Evolutionary conservation across 2,888 invertebrate species (phyloP).

Genomic region (Galerucella pusilla): DNA sequence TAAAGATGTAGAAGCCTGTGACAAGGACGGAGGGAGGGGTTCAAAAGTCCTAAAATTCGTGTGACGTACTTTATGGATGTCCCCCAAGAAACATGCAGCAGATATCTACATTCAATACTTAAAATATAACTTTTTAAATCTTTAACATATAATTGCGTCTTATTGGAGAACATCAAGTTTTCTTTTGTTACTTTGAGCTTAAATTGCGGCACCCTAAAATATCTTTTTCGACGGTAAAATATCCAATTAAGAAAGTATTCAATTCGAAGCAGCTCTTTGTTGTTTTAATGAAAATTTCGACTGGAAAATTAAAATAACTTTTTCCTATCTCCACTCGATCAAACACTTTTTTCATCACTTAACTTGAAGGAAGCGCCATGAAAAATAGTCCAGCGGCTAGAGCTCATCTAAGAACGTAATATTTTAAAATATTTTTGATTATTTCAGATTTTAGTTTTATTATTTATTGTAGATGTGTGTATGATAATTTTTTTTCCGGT

Average conservation of each 20-base stretch:
- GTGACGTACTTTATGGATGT: no score
- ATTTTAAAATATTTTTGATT: no score
- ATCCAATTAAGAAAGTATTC: constrained; percentile 23
- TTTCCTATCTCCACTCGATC: constrained; percentile 14
- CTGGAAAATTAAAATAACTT: constrained; percentile 35
- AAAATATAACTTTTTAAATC: not conserved
- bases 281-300: constrained; percentile 28
- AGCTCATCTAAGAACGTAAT: not conserved
- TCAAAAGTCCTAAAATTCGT: no score
- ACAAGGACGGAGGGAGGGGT: no score
- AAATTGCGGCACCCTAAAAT: constrained; percentile 9
- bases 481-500: no score
- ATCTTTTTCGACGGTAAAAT: constrained; percentile 9
- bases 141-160: not conserved
- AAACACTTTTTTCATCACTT: constrained; percentile 7
- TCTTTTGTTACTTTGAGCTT: constrained; percentile 2
- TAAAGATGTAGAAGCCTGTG: no score
- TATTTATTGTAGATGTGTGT: no score
- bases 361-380: constrained; percentile 7
- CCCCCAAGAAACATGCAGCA: no score
- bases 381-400: constrained; percentile 15
- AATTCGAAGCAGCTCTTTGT: constrained; percentile 20
- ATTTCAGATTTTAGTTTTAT: no score
- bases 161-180: constrained; percentile 14
- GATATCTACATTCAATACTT: no score